Base-by-base conservation (phyloP, 2,888 invertebrate species). In the Dasypogon diadema region DNA sequence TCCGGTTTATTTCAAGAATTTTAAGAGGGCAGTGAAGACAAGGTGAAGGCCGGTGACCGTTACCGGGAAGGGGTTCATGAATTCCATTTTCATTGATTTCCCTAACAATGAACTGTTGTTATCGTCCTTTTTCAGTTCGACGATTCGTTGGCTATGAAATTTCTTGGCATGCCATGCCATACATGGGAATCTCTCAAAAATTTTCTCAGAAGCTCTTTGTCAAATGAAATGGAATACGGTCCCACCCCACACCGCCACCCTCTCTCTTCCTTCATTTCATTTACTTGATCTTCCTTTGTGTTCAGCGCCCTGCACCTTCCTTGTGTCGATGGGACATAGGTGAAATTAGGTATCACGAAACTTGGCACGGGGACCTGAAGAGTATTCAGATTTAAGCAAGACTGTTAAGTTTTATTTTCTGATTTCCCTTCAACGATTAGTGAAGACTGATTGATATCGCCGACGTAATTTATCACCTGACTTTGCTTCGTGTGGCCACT, bases 381-480 rank as follows among this genome's bases (percentile, higher is more conserved):
- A n/a, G n/a, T n/a, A n/a, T n/a, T n/a, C n/a, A n/a, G n/a, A n/a
- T n/a, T n/a, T n/a, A n/a, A n/a, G n/a, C n/a, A n/a, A n/a, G n/a
- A n/a, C n/a, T n/a, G n/a, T n/a, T n/a, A n/a, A n/a, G n/a, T n/a
- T n/a, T n/a, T n/a, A 30, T 55, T 56, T 56, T 12, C 8, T 30
- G 12, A 58, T 34, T 22, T 55, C n/a, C 3, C 14, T 34, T 34
- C 6, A 37, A n/a, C 16, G 37, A 63, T 63, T 63, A 30, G 12
- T 37, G 51, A 21, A 24, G 24, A 56, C 10, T 63, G 63, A 63
- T 63, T 63, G 63, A 63, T 63, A 42, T 37, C 63, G 21, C 42
- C n/a, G 42, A 21, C 42, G 63, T 63, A 42, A 63, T 63, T 63
- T 63, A 63, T 63, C 42, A 63, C 34, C 14, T 42, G 21, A 42